These are phyloP conservation scores for Platycheirus albimanus DNA, from an alignment of 2,888 invertebrate species.

Conservation along the genomic window DNA sequence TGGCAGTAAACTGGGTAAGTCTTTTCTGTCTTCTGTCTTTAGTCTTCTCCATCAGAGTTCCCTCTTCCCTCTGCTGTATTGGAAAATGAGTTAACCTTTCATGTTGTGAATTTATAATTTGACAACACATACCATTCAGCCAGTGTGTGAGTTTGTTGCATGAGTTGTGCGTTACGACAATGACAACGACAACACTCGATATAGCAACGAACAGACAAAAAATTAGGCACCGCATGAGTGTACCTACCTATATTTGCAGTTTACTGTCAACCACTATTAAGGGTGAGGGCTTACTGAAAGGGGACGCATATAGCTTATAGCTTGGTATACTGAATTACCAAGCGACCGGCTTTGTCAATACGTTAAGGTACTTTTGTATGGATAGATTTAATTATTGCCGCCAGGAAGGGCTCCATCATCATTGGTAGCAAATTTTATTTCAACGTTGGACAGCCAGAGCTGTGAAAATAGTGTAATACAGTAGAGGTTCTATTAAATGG, in stretches of 20 bases:
- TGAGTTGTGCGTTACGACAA: slow-evolving; percentile 29
- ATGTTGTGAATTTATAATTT: slow-evolving; percentile 76
- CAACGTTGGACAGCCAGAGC: slow-evolving; percentile 36
- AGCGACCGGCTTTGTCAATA: slow-evolving; percentile 41
- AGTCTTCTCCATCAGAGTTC: slow-evolving; percentile 57
- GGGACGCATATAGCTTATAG: no score
- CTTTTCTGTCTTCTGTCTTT: no score
- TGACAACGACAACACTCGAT: slow-evolving; percentile 34
- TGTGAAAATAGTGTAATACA: slow-evolving; percentile 10
- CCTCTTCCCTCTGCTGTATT: slow-evolving; percentile 29
- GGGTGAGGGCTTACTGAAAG: slow-evolving; percentile 13
- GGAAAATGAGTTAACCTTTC: slow-evolving; percentile 75
- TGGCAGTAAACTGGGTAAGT: slow-evolving; percentile 70
- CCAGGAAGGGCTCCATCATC: slow-evolving; percentile 59
- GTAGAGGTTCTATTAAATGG: background rate
- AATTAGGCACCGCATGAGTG: slow-evolving; percentile 53
- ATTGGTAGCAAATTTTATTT: slow-evolving; percentile 57
- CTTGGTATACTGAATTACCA: slow-evolving; percentile 58
- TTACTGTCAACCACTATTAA: slow-evolving; percentile 43
- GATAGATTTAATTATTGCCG: slow-evolving; percentile 29
- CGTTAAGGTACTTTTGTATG: background rate
- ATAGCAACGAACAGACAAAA: slow-evolving; percentile 32
- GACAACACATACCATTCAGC: slow-evolving; percentile 42
- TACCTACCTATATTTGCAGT: slow-evolving; percentile 14
- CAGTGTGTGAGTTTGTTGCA: slow-evolving; percentile 29